Evolutionary conservation across 2,888 invertebrate genomes (phyloP), one percentile per base, ranked within the genome.

Genomic region (Hyppa rectilinea): DNA sequence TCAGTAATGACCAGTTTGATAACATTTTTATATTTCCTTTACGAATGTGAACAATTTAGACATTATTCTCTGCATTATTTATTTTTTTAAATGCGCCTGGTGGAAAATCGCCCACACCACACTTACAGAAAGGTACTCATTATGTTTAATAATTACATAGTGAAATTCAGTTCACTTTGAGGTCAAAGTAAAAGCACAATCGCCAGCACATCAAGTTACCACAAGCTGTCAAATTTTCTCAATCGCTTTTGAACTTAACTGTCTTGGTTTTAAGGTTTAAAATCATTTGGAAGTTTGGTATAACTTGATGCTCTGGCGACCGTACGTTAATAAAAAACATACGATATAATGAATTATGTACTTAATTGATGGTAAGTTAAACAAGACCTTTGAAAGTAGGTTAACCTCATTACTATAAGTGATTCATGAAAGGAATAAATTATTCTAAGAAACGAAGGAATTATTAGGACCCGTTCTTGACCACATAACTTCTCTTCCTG

Each of bases 401-500:
- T 45, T 45, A 56, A 29, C 49, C 56, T 55, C n/a, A 43, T 77
- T 61, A 50, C 55, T 56, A 71, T 50, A 45, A 67, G 7, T 47
- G 4, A 75, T 78, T 78, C 60, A 63, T 52, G 40, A 23, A 62
- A 55, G 26, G 29, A 65, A 78, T 65, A 58, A 68, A 66, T 78
- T 61, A 78, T 68, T 65, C 52, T 20, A 53, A 38, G 67, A 53
- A 63, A 65, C 36, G 31, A 56, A 64, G 70, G 31, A 76, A 56
- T 75, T 55, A 80, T 81, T 67, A 58, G 49, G 58, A 61, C 47
- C 52, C 50, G 62, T 79, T 67, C 72, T 74, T 82, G 71, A 75
- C 80, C 82, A 82, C 80, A 75, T 73, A 60, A 70, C 62, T 75
- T 61, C 49, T 43, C 52, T 72, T 38, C 45, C 61, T 40, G 61